Percentiles rank a stretch among this genome's conserved stretches.
Evolutionary conservation across 2,113 vertebrate species (phyloP).

Genomic region (Xenopus borealis): DNA sequence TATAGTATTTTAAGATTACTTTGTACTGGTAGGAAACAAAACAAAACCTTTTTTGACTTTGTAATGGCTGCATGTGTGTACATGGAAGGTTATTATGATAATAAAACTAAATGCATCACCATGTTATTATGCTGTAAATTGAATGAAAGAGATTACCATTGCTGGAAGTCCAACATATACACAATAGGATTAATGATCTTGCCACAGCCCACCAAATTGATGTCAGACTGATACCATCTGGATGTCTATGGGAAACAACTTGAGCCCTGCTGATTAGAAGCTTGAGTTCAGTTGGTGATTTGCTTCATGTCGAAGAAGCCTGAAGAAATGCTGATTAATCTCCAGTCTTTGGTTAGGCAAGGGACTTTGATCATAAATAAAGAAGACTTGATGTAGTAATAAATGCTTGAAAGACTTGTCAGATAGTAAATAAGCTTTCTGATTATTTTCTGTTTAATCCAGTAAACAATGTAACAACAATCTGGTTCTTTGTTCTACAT

Average conservation of each 20-base stretch:
- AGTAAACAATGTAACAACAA: neutral
- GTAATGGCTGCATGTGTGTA: neutral
- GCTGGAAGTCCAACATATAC: slow-evolving; percentile 8
- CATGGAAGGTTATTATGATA: neutral
- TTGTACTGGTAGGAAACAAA: neutral
- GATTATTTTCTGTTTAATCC: slow-evolving; percentile 5
- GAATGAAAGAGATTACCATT: neutral
- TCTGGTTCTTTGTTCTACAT: neutral
- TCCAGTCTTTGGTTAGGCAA: slow-evolving; percentile 1
- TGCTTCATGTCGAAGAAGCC: neutral
- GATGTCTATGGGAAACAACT: neutral
- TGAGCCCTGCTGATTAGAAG: slow-evolving; percentile 7
- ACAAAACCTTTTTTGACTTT: neutral
- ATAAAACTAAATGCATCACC: neutral
- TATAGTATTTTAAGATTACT: neutral
- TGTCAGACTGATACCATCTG: slow-evolving; percentile 10
- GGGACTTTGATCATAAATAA: slow-evolving; percentile 12
- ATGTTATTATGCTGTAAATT: neutral
- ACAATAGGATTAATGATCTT: slow-evolving; percentile 1
- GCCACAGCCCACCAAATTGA: slow-evolving; percentile 4
- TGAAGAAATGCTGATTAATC: slow-evolving; percentile 1
- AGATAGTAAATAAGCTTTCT: slow-evolving; percentile 6
- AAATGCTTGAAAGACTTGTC: slow-evolving; percentile 2
- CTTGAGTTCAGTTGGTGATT: slow-evolving; percentile 4
- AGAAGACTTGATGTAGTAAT: slow-evolving; percentile 10